These are phyloP conservation scores for Protosalanx chinensis DNA, from an alignment of 2,797 vertebrate species.

Conservation along the genomic window DNA sequence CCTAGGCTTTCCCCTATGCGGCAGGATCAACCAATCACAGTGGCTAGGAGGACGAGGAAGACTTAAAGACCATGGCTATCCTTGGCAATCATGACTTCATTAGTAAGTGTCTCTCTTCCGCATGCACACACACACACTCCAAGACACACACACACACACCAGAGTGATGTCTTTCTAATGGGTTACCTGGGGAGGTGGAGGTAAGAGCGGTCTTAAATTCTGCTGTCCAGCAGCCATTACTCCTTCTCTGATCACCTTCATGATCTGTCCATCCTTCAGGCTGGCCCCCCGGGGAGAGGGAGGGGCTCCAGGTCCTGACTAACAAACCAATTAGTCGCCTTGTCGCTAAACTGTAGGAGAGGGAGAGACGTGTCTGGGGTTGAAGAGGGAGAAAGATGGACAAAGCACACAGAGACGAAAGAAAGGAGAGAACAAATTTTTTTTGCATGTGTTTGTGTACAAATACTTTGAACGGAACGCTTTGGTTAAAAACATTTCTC, in stretches of 20 bases:
- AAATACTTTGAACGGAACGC: no score
- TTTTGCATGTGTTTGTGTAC: background rate
- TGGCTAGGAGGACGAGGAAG: background rate
- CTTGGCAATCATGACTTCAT: background rate
- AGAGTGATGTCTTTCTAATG: constrained; percentile 11
- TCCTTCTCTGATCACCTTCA: background rate
- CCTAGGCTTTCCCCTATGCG: background rate
- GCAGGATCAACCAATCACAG: background rate
- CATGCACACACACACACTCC: background rate
- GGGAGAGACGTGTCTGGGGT: background rate
- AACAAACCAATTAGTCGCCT: constrained; percentile 24
- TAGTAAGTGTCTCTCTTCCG: background rate
- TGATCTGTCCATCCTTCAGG: constrained; percentile 1
- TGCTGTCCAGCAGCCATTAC: background rate
- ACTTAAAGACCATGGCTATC: background rate
- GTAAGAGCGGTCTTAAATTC: background rate
- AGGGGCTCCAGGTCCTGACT: background rate
- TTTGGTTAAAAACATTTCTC: no score
- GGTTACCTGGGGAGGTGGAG: constrained; percentile 11
- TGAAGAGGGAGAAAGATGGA: background rate
- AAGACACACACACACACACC: constrained; percentile 1
- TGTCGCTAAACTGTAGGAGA: background rate
- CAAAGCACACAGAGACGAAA: background rate
- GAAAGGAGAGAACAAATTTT: constrained; percentile 35
- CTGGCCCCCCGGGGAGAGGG: background rate